Conservation (phyloP, 2,888 invertebrate species). For the Thecophora atra region DNA sequence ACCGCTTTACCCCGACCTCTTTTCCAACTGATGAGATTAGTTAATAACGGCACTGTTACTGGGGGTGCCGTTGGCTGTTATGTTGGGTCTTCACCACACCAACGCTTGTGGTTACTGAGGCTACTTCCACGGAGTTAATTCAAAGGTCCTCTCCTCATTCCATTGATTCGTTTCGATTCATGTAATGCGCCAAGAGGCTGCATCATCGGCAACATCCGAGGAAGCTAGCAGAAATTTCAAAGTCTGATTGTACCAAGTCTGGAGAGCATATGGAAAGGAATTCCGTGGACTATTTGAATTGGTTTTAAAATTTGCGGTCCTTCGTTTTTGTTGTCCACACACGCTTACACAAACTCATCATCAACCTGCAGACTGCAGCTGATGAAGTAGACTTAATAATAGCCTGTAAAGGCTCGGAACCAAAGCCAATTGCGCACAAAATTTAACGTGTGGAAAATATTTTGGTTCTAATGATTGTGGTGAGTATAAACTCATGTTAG, state of each 20-base stretch:
- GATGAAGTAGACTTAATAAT: constrained; percentile 22
- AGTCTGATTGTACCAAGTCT: too few relatives aligned
- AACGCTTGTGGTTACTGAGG: background rate
- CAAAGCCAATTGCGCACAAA: constrained; percentile 20
- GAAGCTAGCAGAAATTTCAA: too few relatives aligned
- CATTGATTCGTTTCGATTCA: constrained; percentile 44
- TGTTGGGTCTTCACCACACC: background rate
- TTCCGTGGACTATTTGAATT: too few relatives aligned
- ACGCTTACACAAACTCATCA: constrained; percentile 18
- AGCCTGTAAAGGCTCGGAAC: constrained; percentile 15
- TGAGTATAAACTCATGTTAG: too few relatives aligned
- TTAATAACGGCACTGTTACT: background rate
- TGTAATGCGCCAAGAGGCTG: constrained; percentile 35
- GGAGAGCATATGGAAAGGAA: too few relatives aligned
- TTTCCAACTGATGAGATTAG: too few relatives aligned
- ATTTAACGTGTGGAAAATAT: constrained; percentile 32
- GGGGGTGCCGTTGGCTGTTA: background rate
- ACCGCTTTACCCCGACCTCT: too few relatives aligned
- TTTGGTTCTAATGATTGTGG: background rate
- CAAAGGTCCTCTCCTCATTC: constrained; percentile 41
- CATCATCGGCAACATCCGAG: background rate
- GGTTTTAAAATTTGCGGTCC: constrained; percentile 2
- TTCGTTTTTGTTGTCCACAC: background rate
- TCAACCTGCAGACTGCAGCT: constrained; percentile 13
- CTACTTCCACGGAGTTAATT: constrained; percentile 31